A percentile compares a stretch with the other conserved stretches of the same genome.
Conservation (phyloP, 2,113 vertebrate species). For the Apodemus sylvaticus region DNA sequence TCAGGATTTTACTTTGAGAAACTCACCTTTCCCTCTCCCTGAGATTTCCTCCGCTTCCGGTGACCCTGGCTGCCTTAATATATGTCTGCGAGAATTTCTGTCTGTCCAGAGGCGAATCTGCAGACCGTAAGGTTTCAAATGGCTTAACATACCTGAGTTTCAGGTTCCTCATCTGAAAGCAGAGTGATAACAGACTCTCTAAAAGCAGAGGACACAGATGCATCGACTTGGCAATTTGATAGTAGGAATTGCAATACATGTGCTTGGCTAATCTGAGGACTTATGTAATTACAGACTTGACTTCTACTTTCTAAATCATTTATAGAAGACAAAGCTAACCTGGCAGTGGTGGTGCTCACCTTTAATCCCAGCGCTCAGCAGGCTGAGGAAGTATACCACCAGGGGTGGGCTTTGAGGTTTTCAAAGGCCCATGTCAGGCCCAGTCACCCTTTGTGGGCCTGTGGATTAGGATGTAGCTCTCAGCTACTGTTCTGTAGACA, state of each 20-base stretch:
- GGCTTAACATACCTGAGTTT: not conserved
- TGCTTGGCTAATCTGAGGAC: not conserved
- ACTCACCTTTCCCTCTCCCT: not conserved
- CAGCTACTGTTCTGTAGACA: not conserved
- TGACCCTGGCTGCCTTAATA: not conserved
- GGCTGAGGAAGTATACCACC: not conserved
- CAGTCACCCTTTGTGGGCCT: not conserved
- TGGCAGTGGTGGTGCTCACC: not conserved
- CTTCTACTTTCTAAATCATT: constrained; percentile 40
- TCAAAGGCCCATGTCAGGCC: not conserved
- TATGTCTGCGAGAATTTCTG: not conserved
- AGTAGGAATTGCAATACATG: constrained; percentile 20
- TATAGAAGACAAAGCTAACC: not conserved
- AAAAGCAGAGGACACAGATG: not conserved
- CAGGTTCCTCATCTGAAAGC: constrained; percentile 12
- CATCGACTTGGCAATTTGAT: constrained; percentile 35
- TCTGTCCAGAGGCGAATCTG: not conserved
- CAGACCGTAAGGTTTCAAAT: not conserved
- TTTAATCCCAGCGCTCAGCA: not conserved
- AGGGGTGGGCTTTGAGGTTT: not conserved
- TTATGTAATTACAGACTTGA: constrained; percentile 41
- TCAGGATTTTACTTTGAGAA: not conserved
- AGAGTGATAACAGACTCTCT: not conserved
- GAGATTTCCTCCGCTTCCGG: not conserved
- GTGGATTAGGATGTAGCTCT: not conserved